Conservation (phyloP, 2,888 invertebrate species). For the Callimorpha dominula region DNA sequence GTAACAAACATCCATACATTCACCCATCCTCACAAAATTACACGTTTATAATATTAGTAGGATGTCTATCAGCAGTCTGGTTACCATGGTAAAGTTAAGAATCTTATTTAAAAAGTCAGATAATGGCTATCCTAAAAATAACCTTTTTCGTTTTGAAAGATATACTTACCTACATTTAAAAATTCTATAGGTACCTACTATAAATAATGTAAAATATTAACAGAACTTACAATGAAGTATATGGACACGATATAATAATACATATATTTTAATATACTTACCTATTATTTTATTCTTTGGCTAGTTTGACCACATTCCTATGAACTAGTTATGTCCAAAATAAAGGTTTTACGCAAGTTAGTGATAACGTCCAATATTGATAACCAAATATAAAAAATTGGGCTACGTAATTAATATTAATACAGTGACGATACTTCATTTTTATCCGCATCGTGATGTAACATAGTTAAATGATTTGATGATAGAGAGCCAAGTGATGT, state of each 20-base stretch:
- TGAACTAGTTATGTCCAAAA: conserved; percentile 34
- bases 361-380: conserved; percentile 18
- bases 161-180: neutral
- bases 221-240: neutral
- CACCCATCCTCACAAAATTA: no score
- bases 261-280: neutral
- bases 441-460: neutral
- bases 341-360: conserved; percentile 23
- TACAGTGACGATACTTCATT: neutral
- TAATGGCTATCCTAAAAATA: no score
- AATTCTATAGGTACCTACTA: no score
- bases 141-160: neutral
- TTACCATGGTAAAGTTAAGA: no score
- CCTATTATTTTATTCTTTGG: neutral
- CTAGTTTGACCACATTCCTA: conserved; percentile 35
- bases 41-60: no score
- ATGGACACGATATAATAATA: neutral
- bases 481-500: neutral
- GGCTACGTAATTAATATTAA: neutral
- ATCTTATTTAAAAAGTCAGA: no score
- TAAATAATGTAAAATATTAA: no score
- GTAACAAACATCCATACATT: no score
- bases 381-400: neutral
- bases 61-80: no score
- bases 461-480: neutral